phyloP scores from a whole-genome alignment of 1,140 invertebrate genomes.

The Choristoneura fumiferana region DNA sequence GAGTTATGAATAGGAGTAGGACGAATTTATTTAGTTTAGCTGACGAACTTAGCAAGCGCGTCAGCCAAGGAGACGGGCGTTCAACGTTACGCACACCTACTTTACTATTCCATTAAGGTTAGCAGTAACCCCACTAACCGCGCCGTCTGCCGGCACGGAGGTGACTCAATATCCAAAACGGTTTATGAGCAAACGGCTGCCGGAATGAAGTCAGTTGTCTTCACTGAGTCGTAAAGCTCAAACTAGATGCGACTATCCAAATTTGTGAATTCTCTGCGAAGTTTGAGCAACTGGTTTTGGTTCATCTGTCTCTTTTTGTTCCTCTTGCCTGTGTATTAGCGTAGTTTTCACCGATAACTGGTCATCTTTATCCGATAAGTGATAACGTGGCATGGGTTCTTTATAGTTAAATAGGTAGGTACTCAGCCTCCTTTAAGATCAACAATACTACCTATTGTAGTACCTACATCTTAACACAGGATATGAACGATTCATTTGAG shows the following conservation, averaged over 20 bases:
- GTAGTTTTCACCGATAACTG: slow-evolving; percentile 36
- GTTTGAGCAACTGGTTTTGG: slow-evolving; percentile 68
- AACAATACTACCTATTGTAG: neutral
- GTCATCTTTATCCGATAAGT: slow-evolving; percentile 6
- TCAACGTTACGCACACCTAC: slow-evolving; percentile 49
- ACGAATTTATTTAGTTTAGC: slow-evolving; percentile 21
- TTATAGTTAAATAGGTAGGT: neutral
- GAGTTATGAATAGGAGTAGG: neutral
- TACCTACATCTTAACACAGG: slow-evolving; percentile 37
- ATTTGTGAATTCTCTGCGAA: slow-evolving; percentile 64
- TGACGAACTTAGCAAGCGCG: slow-evolving; percentile 25
- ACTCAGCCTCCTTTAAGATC: slow-evolving; percentile 3
- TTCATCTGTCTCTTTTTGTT: slow-evolving; percentile 44
- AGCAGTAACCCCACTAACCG: slow-evolving; percentile 49
- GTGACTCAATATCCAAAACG: slow-evolving; percentile 47
- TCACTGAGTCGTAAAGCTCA: neutral
- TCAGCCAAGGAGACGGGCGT: slow-evolving; percentile 38
- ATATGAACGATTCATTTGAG: slow-evolving; percentile 58
- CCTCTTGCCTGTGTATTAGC: slow-evolving; percentile 48
- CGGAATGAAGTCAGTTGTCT: slow-evolving; percentile 21
- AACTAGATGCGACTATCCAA: neutral
- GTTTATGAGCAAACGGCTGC: slow-evolving; percentile 29
- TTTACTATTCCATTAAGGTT: slow-evolving; percentile 63
- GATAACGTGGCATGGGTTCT: neutral
- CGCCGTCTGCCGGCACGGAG: slow-evolving; percentile 49